Conservation (phyloP, 64 coral and sea anemone genomes). For the Porites lutea region DNA sequence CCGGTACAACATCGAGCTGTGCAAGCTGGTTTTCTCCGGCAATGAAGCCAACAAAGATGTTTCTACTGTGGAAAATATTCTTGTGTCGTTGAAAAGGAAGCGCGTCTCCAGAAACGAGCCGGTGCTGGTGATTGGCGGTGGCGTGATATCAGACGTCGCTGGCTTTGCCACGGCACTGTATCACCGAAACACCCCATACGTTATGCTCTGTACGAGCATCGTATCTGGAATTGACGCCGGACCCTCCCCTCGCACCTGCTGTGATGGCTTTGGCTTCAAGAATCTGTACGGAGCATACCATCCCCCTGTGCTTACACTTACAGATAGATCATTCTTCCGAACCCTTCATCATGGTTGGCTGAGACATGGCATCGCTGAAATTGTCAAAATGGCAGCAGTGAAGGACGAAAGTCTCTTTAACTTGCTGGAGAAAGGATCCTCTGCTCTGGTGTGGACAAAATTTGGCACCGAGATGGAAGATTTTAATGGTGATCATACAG, state of each 20-base stretch:
- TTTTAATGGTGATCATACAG: slow-evolving; percentile 21
- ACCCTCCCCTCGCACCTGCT: slow-evolving; percentile 74
- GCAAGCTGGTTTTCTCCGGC: slow-evolving; percentile 47
- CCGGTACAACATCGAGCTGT: slow-evolving; percentile 57
- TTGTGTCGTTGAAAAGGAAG: slow-evolving; percentile 68
- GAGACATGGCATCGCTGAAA: slow-evolving; percentile 81
- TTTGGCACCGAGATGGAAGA: slow-evolving; percentile 76
- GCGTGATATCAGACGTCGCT: slow-evolving; percentile 67
- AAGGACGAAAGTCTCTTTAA: slow-evolving; percentile 75
- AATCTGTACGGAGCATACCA: slow-evolving; percentile 88
- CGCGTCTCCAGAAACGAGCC: slow-evolving; percentile 70
- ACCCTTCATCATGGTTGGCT: slow-evolving; percentile 68
- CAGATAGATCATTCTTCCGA: slow-evolving; percentile 71
- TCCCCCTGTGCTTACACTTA: slow-evolving; percentile 72
- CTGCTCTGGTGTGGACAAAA: slow-evolving; percentile 59
- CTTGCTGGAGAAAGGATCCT: slow-evolving; percentile 52
- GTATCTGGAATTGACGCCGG: slow-evolving; percentile 83
- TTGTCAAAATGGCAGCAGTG: slow-evolving; percentile 83
- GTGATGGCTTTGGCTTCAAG: slow-evolving; percentile 81
- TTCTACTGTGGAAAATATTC: slow-evolving; percentile 64
- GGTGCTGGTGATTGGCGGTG: slow-evolving; percentile 71
- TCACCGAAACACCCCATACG: slow-evolving; percentile 78
- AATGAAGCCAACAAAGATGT: slow-evolving; percentile 90
- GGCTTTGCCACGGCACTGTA: slow-evolving; percentile 85
- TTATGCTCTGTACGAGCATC: slow-evolving; percentile 78